Evolutionary conservation across 2,888 invertebrate genomes (phyloP), one percentile per base, ranked within the genome.

Genomic region (Drosophila lacicola): DNA sequence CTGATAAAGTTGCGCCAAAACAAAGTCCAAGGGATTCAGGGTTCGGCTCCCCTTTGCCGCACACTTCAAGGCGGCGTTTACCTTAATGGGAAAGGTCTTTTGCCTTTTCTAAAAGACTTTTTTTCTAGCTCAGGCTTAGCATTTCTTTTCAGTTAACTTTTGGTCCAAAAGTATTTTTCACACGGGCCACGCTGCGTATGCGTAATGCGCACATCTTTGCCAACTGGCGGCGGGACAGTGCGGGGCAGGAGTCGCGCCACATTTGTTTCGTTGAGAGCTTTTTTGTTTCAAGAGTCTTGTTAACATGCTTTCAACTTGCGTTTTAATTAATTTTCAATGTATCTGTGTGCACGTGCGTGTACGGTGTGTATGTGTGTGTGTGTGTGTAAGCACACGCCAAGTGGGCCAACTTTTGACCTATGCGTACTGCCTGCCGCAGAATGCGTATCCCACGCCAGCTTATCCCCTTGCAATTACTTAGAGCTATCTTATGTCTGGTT

Each of bases 261-360:
- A 64, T 71, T 74, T 81, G 74, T 70, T 72, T 72, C 56, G 29
- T 29, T 56, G 17, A 63, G 54, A 37, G 65, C 54, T 62, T 69
- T 76, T 81, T 77, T 78, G 56, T 71, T 84, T 79, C 74, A 69
- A 82, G 79, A 80, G 62, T 70, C 81, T 83, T 84, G 83, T 84
- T 81, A 81, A 85, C 83, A 85, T 57, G 81, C 61, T 74, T 75
- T 81, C 65, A 80, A 68, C 77, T 62, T 75, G 85, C 49, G 75
- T 83, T 75, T 83, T 85, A 84, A 85, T 84, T 85, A 84, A 84
- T 85, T 81, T 85, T 71, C 85, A 78, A 81, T 82, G 85, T 85
- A 66, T 67, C 74, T 65, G 47, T 33, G 44, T 55, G 33, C 21
- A 21, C 17, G 13, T 9, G 36, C 33, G 25, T 3, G 13, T 9